A percentile compares a stretch with the other conserved stretches of the same genome.
Evolutionary conservation across 2,888 invertebrate species (phyloP).

Genomic region (Platycnemis pennipes): DNA sequence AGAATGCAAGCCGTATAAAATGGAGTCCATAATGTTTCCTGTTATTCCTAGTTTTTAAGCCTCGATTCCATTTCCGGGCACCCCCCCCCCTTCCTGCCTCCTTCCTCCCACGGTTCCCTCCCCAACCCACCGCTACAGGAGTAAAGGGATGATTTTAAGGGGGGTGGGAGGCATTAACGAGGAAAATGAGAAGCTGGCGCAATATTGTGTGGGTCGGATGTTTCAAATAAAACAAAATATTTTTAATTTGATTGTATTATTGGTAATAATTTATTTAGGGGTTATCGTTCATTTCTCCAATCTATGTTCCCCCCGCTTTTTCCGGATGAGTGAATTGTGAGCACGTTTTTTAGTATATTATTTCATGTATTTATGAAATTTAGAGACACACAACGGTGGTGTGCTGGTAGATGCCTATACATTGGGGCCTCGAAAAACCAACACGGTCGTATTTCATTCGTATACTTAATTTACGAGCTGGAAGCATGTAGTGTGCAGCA

Average conservation of each 20-base stretch:
- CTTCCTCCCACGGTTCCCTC: not conserved
- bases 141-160: not conserved
- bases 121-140: not conserved
- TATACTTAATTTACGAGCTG: no score
- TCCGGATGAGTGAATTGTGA: no score
- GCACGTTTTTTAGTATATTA: no score
- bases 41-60: not conserved
- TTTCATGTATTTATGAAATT: no score
- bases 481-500: no score
- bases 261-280: not conserved
- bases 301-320: no score
- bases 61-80: constrained; percentile 7
- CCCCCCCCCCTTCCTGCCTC: not conserved
- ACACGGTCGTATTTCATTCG: no score
- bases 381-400: no score
- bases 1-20: not conserved
- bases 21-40: constrained; percentile 39
- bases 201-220: not conserved
- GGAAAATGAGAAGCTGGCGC: not conserved
- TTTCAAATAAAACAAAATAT: not conserved
- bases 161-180: not conserved
- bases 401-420: no score
- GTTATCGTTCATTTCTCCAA: not conserved
- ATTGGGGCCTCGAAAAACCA: no score
- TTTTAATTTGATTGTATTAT: not conserved